phyloP scores from a whole-genome alignment of 2,797 vertebrate species.

The Morus bassanus region DNA sequence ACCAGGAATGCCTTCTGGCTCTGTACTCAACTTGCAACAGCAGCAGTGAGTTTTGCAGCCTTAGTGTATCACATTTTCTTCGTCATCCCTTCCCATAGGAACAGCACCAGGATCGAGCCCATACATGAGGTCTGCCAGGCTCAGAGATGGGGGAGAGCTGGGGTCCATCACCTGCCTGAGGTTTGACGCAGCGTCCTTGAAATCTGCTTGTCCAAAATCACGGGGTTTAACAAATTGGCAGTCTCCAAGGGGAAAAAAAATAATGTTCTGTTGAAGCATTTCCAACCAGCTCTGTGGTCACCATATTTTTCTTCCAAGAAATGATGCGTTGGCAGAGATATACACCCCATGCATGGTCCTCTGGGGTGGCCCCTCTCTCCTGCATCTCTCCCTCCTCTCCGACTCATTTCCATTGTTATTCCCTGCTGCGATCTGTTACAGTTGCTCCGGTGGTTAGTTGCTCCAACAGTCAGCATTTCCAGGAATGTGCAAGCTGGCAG shows the following conservation, averaged over 20 bases:
- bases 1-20: too few species aligned
- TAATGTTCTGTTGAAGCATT: neutral
- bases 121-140: neutral
- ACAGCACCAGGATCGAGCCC: neutral
- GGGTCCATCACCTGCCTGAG: neutral
- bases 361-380: neutral
- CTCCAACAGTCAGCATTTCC: neutral
- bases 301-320: neutral
- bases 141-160: neutral
- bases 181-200: neutral
- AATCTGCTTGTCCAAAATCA: neutral
- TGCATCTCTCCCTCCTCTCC: neutral
- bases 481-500: neutral
- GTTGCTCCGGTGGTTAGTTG: neutral
- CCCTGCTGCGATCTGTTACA: neutral
- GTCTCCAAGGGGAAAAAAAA: fast-evolving
- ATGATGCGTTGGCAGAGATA: neutral
- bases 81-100: neutral
- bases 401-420: neutral
- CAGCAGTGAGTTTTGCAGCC: neutral
- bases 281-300: neutral
- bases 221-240: neutral
- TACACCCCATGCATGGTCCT: neutral
- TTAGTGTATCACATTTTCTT: neutral
- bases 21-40: neutral